A percentile compares a stretch with the other conserved stretches of the same genome.
Conservation (phyloP, 2,113 vertebrate species). For the Merops nubicus region DNA sequence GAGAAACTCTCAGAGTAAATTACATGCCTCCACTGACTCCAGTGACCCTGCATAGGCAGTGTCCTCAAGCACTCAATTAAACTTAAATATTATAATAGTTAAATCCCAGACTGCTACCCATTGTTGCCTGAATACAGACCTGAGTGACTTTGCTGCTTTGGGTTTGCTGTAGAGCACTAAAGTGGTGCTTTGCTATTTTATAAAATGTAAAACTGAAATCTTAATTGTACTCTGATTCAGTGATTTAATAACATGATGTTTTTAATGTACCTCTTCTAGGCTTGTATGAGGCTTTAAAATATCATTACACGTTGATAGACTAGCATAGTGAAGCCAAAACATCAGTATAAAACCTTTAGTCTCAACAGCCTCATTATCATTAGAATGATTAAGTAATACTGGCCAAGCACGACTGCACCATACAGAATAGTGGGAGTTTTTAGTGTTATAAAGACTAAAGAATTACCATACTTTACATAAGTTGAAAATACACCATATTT, state of each 20-base stretch:
- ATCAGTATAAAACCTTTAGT: conserved; percentile 22
- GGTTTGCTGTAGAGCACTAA: neutral
- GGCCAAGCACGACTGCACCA: conserved; percentile 27
- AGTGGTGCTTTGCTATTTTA: neutral
- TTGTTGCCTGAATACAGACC: neutral
- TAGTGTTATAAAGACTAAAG: conserved; percentile 50
- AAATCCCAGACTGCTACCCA: neutral
- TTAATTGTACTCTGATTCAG: neutral
- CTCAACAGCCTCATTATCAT: conserved; percentile 51
- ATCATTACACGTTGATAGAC: neutral
- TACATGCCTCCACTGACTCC: neutral
- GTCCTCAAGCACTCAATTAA: neutral
- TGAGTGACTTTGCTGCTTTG: neutral
- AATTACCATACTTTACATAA: neutral
- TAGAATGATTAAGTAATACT: conserved; percentile 49
- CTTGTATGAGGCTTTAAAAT: neutral
- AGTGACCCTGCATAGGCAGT: neutral
- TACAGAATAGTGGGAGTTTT: conserved; percentile 40
- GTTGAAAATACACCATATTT: neutral
- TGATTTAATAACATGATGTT: neutral
- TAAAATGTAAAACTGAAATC: neutral
- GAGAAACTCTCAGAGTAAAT: conserved; percentile 15
- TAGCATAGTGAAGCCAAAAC: neutral
- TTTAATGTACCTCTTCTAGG: neutral
- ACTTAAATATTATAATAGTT: neutral